Evolutionary conservation across 1,140 invertebrate species (phyloP).

Genomic region (Bradynema listronoti): DNA sequence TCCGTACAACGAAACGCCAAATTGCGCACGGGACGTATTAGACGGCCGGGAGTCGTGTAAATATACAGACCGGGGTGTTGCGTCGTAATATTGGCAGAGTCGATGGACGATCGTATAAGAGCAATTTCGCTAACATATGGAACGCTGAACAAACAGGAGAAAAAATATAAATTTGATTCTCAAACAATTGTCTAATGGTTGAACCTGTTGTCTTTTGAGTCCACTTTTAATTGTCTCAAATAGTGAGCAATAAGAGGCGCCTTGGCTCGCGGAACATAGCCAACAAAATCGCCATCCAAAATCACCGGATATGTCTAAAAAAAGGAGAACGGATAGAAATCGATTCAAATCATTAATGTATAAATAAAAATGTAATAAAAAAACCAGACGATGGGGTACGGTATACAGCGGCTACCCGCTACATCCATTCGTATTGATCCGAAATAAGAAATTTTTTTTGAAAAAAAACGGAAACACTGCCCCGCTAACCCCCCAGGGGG

Average conservation of each 20-base stretch:
- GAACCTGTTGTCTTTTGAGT: constrained; percentile 64
- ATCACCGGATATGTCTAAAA: constrained; percentile 66
- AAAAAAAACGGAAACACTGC: too few species aligned
- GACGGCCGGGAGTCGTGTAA: constrained; percentile 74
- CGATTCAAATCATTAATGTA: too few species aligned
- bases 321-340: too few species aligned
- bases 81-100: constrained; percentile 56
- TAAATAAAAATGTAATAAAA: too few species aligned
- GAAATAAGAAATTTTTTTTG: too few species aligned
- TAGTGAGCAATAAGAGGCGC: constrained; percentile 66
- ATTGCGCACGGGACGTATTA: constrained; percentile 91
- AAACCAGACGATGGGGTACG: too few species aligned
- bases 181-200: too few species aligned
- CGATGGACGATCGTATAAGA: constrained; percentile 44
- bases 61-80: constrained; percentile 82
- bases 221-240: constrained; percentile 69
- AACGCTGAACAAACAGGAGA: too few species aligned
- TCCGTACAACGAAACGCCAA: constrained; percentile 71
- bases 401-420: too few species aligned
- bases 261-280: constrained; percentile 68
- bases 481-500: too few species aligned
- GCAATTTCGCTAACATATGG: constrained; percentile 58
- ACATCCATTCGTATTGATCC: too few species aligned
- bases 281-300: constrained; percentile 76
- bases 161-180: too few species aligned